These are phyloP conservation scores for Petrocephalus zakoni DNA, from an alignment of 2,113 vertebrate species.

Conservation along the genomic window DNA sequence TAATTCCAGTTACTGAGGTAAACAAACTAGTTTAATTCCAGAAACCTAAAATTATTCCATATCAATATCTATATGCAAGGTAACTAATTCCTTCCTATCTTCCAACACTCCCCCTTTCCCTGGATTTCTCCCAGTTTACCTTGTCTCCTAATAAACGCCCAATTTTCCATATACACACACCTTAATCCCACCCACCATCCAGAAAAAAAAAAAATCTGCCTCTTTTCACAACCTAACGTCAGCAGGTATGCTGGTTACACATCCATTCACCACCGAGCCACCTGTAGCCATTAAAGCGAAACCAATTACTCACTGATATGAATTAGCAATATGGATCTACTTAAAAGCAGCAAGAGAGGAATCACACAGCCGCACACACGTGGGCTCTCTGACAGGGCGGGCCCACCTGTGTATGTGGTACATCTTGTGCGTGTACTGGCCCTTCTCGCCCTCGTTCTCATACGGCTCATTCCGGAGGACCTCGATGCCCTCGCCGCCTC, in stretches of 20 bases:
- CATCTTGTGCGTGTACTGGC: slow-evolving; percentile 56
- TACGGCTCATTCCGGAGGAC: slow-evolving; percentile 53
- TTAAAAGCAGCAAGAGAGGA: background rate
- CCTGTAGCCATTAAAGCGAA: background rate
- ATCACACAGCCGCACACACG: no score
- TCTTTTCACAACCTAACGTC: background rate
- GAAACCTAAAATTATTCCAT: background rate
- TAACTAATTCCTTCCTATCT: background rate
- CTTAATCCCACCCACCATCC: background rate
- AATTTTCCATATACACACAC: background rate
- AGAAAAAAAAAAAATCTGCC: background rate
- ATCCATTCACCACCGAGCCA: background rate
- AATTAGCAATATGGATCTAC: background rate
- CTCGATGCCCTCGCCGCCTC: slow-evolving; percentile 55
- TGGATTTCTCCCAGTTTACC: background rate
- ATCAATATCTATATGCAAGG: background rate
- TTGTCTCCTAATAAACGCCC: no score
- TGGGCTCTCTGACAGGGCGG: no score
- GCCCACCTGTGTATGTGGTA: slow-evolving; percentile 52
- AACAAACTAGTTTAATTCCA: background rate
- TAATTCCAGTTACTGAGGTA: background rate
- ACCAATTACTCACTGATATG: background rate
- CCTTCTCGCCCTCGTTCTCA: slow-evolving; percentile 46
- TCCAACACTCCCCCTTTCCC: background rate
- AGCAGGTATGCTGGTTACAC: background rate